Base-by-base conservation (phyloP, 2,888 invertebrate genomes). In the Alviniconcha strummeri region DNA sequence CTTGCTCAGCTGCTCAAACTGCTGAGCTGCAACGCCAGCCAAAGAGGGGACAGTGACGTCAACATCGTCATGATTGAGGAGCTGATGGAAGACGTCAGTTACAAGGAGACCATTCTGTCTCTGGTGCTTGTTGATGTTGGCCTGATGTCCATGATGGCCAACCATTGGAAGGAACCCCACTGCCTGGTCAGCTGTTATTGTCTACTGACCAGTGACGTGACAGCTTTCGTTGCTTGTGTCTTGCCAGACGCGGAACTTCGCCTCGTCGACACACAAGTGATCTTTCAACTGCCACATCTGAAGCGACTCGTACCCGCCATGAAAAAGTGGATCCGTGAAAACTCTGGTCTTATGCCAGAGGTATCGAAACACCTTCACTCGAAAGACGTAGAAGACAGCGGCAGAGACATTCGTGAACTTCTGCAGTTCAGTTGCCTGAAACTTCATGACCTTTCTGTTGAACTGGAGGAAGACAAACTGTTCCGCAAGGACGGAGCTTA, bases 401-500 rank as follows among this genome's bases (percentile, higher is more conserved):
- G n/a, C n/a, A n/a, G n/a, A n/a, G n/a, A n/a, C n/a, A n/a, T n/a
- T n/a, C n/a, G n/a, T n/a, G n/a, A n/a, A n/a, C n/a, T n/a, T n/a
- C n/a, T n/a, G n/a, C n/a, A n/a, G n/a, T n/a, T n/a, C n/a, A n/a
- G n/a, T n/a, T n/a, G n/a, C 17, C 36, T 9, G 86, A 85, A 4
- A 74, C 84, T 7, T 75, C 54, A 17, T 83, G 85, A n/a, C n/a
- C 19, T 72, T 5, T 13, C n/a, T 36, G 81, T 86, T 36, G 13
- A 74, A 64, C 19, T n/a, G n/a, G 69, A 54, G 19, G 82, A 13
- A 9, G 54, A 77, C 52, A 78, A 78, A 36, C 64, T 89, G 0
- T 87, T 90, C 56, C 78, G 87, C 15, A 82, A 83, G 71, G 78
- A 88, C 55, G 85, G 86, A 52, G 83, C 85, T 9, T 91, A 91